Conservation (phyloP, 53 echinoderm and acorn worm species). For the Hippasteria phrygiana region DNA sequence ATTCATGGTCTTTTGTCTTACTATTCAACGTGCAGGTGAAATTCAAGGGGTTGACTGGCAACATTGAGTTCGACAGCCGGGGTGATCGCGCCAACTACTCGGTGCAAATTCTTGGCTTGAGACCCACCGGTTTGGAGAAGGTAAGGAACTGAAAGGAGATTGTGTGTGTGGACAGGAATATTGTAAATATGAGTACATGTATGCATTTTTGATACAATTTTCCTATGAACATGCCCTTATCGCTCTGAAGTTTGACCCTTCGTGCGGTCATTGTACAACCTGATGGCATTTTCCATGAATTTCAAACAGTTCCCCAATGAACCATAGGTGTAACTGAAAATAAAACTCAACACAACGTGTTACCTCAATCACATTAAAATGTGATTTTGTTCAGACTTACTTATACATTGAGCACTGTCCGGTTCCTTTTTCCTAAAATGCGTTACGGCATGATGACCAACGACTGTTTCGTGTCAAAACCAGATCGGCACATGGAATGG, state of each 20-base stretch:
- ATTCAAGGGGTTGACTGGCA: constrained; percentile 79
- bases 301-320: neutral
- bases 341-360: neutral
- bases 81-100: constrained; percentile 87
- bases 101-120: constrained; percentile 78
- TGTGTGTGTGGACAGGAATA: too few species aligned
- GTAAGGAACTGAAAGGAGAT: neutral
- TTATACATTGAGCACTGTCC: neutral
- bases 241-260: too few species aligned
- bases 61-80: constrained; percentile 79
- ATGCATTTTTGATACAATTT: too few species aligned
- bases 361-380: neutral
- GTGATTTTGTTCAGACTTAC: neutral
- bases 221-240: too few species aligned
- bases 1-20: neutral
- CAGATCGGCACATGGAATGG: constrained; percentile 77
- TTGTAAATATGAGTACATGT: neutral
- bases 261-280: too few species aligned
- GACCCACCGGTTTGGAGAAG: constrained; percentile 55
- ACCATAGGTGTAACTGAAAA: neutral
- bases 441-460: neutral
- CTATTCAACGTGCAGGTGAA: constrained; percentile 68
- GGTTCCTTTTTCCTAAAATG: neutral
- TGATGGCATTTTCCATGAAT: neutral
- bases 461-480: constrained; percentile 13